phyloP scores from a whole-genome alignment of 2,113 vertebrate species.

The Seriola quinqueradiata region DNA sequence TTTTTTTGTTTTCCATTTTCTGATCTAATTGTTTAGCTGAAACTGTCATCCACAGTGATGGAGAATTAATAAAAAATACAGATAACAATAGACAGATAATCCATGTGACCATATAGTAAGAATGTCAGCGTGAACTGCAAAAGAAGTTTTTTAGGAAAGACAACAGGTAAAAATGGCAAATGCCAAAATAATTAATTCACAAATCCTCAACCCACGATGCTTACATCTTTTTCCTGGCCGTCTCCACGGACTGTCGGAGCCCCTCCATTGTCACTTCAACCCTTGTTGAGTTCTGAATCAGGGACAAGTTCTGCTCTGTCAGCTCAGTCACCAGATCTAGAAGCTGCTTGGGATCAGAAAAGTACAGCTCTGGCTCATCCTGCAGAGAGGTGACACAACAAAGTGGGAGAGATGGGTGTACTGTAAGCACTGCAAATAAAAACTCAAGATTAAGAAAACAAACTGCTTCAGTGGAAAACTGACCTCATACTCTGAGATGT shows the following conservation, averaged over 20 bases:
- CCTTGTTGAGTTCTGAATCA: constrained; percentile 89
- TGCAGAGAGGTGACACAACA: constrained; percentile 35
- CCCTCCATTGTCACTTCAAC: constrained; percentile 86
- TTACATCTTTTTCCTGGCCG: constrained; percentile 86
- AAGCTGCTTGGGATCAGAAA: constrained; percentile 92
- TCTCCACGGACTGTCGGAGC: constrained; percentile 78
- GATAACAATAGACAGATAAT: neutral
- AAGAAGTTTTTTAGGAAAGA: neutral
- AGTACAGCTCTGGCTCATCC: constrained; percentile 89
- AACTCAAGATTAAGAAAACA: neutral
- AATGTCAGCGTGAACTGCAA: neutral
- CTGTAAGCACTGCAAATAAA: neutral
- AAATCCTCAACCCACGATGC: constrained; percentile 15
- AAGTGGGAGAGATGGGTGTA: neutral
- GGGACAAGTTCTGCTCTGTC: constrained; percentile 90
- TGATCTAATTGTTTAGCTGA: neutral
- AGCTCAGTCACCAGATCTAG: constrained; percentile 87
- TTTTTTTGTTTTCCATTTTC: neutral
- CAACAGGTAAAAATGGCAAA: neutral
- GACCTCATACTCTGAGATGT: constrained; percentile 80
- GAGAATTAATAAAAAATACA: neutral
- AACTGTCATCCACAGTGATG: neutral
- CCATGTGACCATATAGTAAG: neutral
- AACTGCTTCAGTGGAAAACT: constrained; percentile 2
- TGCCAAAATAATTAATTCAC: neutral